phyloP scores from a whole-genome alignment of 2,797 vertebrate genomes.

The Naso thynnoides region DNA sequence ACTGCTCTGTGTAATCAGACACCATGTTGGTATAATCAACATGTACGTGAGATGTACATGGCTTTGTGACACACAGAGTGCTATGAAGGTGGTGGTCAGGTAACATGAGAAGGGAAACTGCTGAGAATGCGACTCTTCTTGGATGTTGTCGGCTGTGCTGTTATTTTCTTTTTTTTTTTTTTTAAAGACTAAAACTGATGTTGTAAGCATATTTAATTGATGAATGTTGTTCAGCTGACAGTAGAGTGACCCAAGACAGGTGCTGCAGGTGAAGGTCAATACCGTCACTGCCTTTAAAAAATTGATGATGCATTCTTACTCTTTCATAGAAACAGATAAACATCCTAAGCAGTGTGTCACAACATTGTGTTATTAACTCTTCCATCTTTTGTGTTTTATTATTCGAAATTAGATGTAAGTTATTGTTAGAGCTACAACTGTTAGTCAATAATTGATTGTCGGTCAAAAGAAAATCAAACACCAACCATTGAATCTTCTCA shows the following conservation, averaged over 20 bases:
- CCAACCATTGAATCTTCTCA: no score
- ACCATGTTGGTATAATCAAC: conserved; percentile 2
- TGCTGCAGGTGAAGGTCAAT: conserved; percentile 10
- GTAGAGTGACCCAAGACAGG: neutral
- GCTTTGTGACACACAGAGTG: conserved; percentile 37
- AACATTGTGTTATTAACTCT: neutral
- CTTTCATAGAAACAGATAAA: conserved; percentile 24
- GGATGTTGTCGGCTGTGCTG: neutral
- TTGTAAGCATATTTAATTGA: neutral
- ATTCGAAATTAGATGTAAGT: conserved; percentile 11
- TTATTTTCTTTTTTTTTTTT: no score
- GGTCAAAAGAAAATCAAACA: no score
- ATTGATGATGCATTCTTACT: conserved; percentile 33
- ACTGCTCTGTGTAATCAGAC: conserved; percentile 40
- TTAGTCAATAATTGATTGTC: no score
- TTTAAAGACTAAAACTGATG: conserved; percentile 7
- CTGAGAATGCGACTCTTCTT: conserved; percentile 5
- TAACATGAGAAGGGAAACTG: conserved; percentile 24
- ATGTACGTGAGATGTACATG: conserved; percentile 21
- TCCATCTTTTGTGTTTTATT: neutral
- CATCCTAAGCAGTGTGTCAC: conserved; percentile 9
- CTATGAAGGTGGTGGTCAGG: conserved; percentile 29
- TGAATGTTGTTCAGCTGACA: neutral
- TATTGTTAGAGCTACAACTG: no score
- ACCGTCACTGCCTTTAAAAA: conserved; percentile 32